These are phyloP conservation scores for Dicrurus megarhynchus DNA, from an alignment of 2,113 vertebrate genomes.

Conservation along the genomic window DNA sequence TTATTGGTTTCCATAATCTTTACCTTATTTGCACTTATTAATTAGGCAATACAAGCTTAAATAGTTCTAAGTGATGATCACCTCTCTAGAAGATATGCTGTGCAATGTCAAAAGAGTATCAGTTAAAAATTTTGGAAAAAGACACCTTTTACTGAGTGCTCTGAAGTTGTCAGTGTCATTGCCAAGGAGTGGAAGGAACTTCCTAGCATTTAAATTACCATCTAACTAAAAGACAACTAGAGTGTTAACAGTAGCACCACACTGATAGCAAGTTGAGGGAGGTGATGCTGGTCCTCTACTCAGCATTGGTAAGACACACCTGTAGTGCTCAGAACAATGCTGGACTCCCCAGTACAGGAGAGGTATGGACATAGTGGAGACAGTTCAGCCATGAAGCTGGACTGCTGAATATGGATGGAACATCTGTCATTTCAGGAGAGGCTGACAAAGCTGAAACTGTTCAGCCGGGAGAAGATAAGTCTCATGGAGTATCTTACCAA, in stretches of 20 bases:
- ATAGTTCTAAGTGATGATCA: background rate
- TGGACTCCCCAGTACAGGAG: background rate
- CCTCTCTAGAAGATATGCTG: background rate
- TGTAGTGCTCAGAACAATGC: background rate
- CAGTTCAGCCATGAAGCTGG: background rate
- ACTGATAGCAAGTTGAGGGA: background rate
- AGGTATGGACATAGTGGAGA: too few relatives aligned
- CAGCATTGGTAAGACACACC: background rate
- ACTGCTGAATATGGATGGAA: background rate
- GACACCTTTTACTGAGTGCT: background rate
- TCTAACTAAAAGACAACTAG: background rate
- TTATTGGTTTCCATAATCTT: background rate
- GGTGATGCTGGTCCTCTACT: background rate
- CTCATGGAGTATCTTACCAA: background rate
- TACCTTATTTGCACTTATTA: background rate
- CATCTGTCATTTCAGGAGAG: background rate
- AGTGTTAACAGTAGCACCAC: background rate
- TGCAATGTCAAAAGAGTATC: background rate
- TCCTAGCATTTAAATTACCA: background rate
- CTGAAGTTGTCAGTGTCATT: background rate
- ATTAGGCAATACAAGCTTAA: background rate
- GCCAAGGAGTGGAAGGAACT: background rate
- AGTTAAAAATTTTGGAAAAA: background rate
- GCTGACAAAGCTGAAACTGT: background rate
- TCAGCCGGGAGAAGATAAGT: background rate